Conservation (phyloP, 2,888 invertebrate species). For the Papilio gigon region DNA sequence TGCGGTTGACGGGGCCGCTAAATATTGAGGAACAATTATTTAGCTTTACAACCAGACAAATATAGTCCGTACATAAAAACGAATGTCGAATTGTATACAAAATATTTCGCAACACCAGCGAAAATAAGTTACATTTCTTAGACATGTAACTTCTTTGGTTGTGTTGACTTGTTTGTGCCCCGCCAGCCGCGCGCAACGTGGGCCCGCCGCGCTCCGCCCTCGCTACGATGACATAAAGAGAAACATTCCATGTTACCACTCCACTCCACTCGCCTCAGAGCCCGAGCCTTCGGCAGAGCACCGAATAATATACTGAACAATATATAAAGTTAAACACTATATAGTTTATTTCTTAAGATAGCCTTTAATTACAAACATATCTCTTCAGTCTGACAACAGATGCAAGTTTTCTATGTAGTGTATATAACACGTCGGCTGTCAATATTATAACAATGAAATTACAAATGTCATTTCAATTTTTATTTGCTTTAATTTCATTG, state of each 20-base stretch:
- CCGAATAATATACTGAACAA: slow-evolving; percentile 76
- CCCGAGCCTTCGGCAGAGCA: slow-evolving; percentile 50
- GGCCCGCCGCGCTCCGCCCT: slow-evolving; percentile 30
- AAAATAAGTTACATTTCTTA: no score
- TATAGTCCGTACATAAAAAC: no score
- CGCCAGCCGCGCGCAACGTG: no score
- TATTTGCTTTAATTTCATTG: slow-evolving; percentile 79
- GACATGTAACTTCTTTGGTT: no score
- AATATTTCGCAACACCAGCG: no score
- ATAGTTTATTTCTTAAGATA: slow-evolving; percentile 77
- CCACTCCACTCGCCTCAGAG: slow-evolving; percentile 47
- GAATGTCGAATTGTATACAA: no score
- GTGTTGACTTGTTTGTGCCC: no score
- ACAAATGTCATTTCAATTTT: slow-evolving; percentile 66
- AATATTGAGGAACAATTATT: no score
- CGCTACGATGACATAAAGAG: slow-evolving; percentile 58
- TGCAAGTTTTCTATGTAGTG: slow-evolving; percentile 82
- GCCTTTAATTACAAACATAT: slow-evolving; percentile 77
- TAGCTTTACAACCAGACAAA: no score
- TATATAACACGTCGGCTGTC: slow-evolving; percentile 74
- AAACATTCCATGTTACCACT: slow-evolving; percentile 78
- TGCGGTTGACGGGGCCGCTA: background rate
- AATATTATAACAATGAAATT: slow-evolving; percentile 80
- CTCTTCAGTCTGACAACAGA: slow-evolving; percentile 76
- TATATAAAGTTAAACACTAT: slow-evolving; percentile 68